Evolutionary conservation across 1,140 invertebrate species (phyloP), one percentile per base, ranked within the genome.

Genomic region (Aricia agestis): DNA sequence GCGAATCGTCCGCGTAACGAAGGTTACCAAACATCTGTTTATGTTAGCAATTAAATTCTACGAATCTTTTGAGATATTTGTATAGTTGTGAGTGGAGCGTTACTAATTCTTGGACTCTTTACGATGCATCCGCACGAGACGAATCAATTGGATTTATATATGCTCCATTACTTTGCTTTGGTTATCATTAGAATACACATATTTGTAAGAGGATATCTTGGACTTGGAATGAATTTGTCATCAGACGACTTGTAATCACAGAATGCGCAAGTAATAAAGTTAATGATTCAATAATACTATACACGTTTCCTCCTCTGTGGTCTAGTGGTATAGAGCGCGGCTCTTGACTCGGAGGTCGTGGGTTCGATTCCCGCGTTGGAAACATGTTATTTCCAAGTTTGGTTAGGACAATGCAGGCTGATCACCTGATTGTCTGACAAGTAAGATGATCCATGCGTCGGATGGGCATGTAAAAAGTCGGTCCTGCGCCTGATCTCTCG

Each of bases 1-100:
- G 59, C 59, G 18, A 18, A 63, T 63, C 59, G 31, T 63, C 59
- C 59, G 59, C 59, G 59, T 63, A 63, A 63, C 59, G 59, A 63
- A 63, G 59, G 59, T 63, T 31, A 63, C 59, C 18, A 11, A 63
- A 63, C 59, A 63, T 63, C 19, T 63, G 59, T 63, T 63, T 63
- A 25, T 63, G 59, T 63, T 3, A 11, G 59, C 59, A 63, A 63
- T 63, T 63, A 63, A 63, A 63, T 63, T 63, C 4, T 63, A 52
- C 45, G 45, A 52, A 52, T 52, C 45, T 52, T 52, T 52, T 52
- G 10, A 52, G 45, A 52, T 52, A 15, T 52, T 52, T 13, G 5
- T 52, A 9, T 0, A 15, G 13, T 52, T 52, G 45, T 13, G 45
- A 15, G 45, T 52, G 13, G 45, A 52, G 45, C 45, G 45, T 52